phyloP scores from a whole-genome alignment of 2,113 vertebrate genomes.

The Lepus europaeus region DNA sequence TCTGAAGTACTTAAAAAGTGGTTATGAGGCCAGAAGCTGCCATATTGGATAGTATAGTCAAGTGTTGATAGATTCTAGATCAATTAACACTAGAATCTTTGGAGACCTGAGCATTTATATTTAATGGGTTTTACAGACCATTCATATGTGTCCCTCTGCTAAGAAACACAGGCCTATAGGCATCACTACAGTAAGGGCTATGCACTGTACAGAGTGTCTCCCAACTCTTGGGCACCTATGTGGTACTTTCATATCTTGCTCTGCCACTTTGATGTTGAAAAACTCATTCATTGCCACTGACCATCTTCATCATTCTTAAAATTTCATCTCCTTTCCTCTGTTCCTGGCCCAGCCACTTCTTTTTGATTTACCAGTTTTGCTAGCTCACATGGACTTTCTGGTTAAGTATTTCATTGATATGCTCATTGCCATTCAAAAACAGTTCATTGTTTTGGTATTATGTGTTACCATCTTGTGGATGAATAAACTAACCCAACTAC shows the following conservation, averaged over 20 bases:
- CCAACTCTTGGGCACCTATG: not conserved
- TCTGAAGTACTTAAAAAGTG: too few species aligned
- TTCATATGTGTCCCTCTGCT: not conserved
- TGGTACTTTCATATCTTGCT: not conserved
- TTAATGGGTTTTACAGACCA: not conserved
- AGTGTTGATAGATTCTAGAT: not conserved
- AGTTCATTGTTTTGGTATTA: not conserved
- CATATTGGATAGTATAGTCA: not conserved
- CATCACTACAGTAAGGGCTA: not conserved
- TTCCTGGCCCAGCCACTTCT: not conserved
- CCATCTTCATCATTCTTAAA: not conserved
- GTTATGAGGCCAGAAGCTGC: not conserved
- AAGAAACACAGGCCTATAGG: not conserved
- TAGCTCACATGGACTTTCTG: not conserved
- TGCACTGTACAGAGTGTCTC: not conserved
- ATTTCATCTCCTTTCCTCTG: not conserved
- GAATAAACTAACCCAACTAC: not conserved
- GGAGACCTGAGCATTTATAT: not conserved
- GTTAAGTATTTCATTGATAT: not conserved
- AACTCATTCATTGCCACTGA: not conserved
- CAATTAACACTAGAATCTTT: not conserved
- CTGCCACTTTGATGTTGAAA: not conserved
- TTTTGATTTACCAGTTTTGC: conserved; percentile 1
- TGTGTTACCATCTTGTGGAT: not conserved
- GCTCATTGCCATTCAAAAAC: not conserved